Evolutionary conservation across 35 echinoderm and acorn worm genomes (phyloP).

Genomic region (Anneissia japonica): DNA sequence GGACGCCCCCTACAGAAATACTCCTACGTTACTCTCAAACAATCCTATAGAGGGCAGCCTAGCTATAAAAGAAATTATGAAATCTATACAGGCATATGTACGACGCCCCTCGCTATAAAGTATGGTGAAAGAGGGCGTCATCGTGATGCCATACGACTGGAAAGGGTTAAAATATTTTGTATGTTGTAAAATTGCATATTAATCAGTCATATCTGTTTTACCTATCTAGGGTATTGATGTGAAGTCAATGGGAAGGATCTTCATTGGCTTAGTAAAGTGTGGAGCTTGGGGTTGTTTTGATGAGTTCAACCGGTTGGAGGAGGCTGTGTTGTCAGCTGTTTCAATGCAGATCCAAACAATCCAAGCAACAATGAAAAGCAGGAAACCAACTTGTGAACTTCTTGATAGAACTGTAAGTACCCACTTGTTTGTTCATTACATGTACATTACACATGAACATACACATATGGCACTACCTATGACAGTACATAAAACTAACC

Average conservation of each 20-base stretch:
- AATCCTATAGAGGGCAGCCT: too few species aligned
- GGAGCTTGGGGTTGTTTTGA: constrained; percentile 99
- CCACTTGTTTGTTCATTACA: too few species aligned
- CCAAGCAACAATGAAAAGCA: constrained; percentile 89
- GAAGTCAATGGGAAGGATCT: constrained; percentile 99
- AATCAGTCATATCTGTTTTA: not conserved
- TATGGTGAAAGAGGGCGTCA: too few species aligned
- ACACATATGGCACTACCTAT: too few species aligned
- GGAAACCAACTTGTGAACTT: constrained; percentile 75
- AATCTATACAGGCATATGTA: too few species aligned
- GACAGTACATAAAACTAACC: too few species aligned
- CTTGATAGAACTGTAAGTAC: constrained; percentile 65
- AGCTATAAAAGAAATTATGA: too few species aligned
- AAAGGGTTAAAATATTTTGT: not conserved
- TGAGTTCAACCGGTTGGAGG: constrained; percentile 96
- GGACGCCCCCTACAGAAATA: too few species aligned
- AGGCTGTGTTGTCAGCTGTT: constrained; percentile 96
- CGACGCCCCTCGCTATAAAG: too few species aligned
- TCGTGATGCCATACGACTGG: not conserved
- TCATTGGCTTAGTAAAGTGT: constrained; percentile 97
- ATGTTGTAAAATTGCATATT: not conserved
- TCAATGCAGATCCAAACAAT: constrained; percentile 99
- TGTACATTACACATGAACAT: too few species aligned
- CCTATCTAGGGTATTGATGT: constrained; percentile 86
- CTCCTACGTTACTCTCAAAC: too few species aligned